Evolutionary conservation across 2,888 invertebrate species (phyloP).

Genomic region (Chymomyza fuscimana): DNA sequence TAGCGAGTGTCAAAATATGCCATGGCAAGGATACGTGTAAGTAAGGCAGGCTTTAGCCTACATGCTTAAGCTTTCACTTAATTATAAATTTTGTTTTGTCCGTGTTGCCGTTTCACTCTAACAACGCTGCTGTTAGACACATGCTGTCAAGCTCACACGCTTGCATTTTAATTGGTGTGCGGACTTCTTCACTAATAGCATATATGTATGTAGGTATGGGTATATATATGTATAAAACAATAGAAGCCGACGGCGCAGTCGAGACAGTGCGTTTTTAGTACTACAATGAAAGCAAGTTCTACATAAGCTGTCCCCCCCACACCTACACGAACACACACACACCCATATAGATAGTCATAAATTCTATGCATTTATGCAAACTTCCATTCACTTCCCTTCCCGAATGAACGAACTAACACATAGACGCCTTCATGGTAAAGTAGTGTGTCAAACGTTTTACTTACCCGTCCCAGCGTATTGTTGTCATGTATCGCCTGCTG

Average conservation of each 20-base stretch:
- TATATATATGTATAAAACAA: slow-evolving; percentile 30
- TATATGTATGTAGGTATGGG: slow-evolving; percentile 11
- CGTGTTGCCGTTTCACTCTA: slow-evolving; percentile 20
- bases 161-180: slow-evolving; percentile 67
- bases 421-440: not conserved
- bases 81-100: slow-evolving; percentile 45
- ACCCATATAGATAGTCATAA: slow-evolving; percentile 12
- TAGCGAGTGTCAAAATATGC: slow-evolving; percentile 35
- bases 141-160: slow-evolving; percentile 10
- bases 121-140: too few species aligned
- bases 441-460: slow-evolving; percentile 50
- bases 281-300: slow-evolving; percentile 55
- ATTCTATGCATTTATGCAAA: slow-evolving; percentile 70
- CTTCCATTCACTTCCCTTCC: slow-evolving; percentile 14
- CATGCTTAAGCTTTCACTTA: slow-evolving; percentile 51
- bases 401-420: too few species aligned
- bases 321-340: not conserved
- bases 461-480: slow-evolving; percentile 80
- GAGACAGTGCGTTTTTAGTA: slow-evolving; percentile 53
- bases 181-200: slow-evolving; percentile 65
- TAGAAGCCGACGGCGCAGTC: slow-evolving; percentile 47
- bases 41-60: not conserved
- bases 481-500: slow-evolving; percentile 83
- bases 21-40: not conserved
- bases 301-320: slow-evolving; percentile 30